Evolutionary conservation across 1,140 invertebrate genomes (phyloP).

Genomic region (Sipha flava): DNA sequence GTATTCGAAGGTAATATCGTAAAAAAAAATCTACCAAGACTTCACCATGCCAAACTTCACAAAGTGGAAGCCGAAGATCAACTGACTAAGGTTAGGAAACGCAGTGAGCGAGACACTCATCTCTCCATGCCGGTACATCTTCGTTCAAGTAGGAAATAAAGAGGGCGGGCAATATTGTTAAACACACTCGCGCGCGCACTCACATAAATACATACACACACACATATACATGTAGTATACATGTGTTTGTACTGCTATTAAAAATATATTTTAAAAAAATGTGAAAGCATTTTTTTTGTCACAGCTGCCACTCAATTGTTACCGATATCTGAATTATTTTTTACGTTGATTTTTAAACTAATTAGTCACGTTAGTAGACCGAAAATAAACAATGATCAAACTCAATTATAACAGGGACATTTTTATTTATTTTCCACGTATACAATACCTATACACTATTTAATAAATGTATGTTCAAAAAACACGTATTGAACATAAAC

Average conservation of each 20-base stretch:
- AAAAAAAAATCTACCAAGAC: background rate
- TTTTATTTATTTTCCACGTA: too few relatives aligned
- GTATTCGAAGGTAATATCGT: background rate
- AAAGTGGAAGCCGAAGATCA: slow-evolving; percentile 30
- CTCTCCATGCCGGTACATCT: slow-evolving; percentile 13
- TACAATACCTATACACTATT: too few relatives aligned
- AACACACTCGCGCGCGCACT: background rate
- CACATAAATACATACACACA: background rate
- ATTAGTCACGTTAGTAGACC: too few relatives aligned
- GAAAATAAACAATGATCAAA: too few relatives aligned
- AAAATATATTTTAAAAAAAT: background rate
- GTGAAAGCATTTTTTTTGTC: slow-evolving; percentile 5
- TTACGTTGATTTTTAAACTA: too few relatives aligned
- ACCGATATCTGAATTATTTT: background rate
- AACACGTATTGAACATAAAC: too few relatives aligned
- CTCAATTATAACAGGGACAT: too few relatives aligned
- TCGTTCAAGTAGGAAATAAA: slow-evolving; percentile 27
- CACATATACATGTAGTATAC: background rate
- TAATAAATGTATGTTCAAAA: too few relatives aligned
- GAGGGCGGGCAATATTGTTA: slow-evolving; percentile 24
- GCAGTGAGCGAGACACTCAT: background rate
- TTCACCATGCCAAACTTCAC: background rate
- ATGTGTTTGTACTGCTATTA: background rate
- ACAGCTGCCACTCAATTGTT: background rate
- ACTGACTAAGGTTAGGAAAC: background rate